phyloP scores from a whole-genome alignment of 2,113 vertebrate species.

The Tychaedon coryphoeus region DNA sequence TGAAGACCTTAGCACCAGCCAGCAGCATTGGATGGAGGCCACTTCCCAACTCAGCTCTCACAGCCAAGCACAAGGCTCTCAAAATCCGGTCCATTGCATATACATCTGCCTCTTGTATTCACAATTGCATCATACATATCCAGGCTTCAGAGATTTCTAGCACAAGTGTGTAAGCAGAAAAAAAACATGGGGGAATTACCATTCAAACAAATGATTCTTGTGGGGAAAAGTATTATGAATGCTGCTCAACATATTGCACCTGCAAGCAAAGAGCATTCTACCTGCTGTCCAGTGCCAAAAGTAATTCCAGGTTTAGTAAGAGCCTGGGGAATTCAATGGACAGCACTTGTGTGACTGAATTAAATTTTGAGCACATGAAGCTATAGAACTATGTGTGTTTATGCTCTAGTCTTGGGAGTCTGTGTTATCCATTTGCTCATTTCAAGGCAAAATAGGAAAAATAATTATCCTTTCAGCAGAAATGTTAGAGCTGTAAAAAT shows the following conservation, averaged over 20 bases:
- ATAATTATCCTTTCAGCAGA: slow-evolving; percentile 34
- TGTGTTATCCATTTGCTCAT: slow-evolving; percentile 3
- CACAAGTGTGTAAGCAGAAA: background rate
- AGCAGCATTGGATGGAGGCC: background rate
- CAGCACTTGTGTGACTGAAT: background rate
- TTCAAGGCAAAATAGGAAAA: slow-evolving; percentile 53
- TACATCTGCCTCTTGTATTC: background rate
- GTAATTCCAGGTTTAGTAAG: background rate
- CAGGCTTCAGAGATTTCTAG: background rate
- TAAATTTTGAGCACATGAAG: background rate
- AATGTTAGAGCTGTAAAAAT: slow-evolving; percentile 30
- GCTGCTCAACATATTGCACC: background rate
- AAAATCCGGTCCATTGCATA: background rate
- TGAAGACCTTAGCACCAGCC: background rate
- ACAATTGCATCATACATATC: background rate
- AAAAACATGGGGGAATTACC: background rate
- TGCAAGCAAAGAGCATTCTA: background rate
- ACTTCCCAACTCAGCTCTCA: background rate
- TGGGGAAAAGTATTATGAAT: background rate
- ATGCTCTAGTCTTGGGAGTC: background rate
- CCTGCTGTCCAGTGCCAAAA: background rate
- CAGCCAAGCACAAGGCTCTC: background rate
- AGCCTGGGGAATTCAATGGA: background rate
- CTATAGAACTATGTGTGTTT: background rate
- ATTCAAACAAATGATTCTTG: background rate